Conservation (phyloP, 2,797 vertebrate species). For the Lophius americanus region DNA sequence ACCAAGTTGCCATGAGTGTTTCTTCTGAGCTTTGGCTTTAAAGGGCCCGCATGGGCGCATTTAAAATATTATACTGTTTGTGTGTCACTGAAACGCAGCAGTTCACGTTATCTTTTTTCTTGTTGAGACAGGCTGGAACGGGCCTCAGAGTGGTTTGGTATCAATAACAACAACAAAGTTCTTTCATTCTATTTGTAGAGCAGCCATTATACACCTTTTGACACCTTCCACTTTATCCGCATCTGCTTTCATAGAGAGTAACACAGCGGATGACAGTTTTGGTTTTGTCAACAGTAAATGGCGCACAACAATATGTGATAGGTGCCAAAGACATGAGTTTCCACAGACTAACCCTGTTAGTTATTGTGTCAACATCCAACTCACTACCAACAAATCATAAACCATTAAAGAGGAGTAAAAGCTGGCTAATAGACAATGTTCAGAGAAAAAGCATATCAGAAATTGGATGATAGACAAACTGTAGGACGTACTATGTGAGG, state of each 20-base stretch:
- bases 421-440: too few relatives aligned
- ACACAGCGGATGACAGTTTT: conserved; percentile 5
- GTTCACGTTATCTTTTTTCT: conserved; percentile 36
- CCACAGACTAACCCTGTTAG: too few relatives aligned
- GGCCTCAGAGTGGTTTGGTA: conserved; percentile 4
- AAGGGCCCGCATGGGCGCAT: conserved; percentile 7
- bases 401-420: too few relatives aligned
- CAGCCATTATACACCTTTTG: background rate
- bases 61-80: conserved; percentile 3
- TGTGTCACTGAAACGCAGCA: background rate
- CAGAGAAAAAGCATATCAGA: too few relatives aligned
- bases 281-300: background rate
- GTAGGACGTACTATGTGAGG: too few relatives aligned
- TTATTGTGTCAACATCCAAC: too few relatives aligned
- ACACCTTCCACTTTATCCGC: background rate
- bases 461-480: too few relatives aligned
- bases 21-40: background rate
- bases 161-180: background rate
- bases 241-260: background rate
- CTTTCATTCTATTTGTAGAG: background rate
- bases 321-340: background rate
- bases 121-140: conserved; percentile 49
- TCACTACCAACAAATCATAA: too few relatives aligned
- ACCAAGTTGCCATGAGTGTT: background rate
- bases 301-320: conserved; percentile 8